Conservation (phyloP, 2,888 invertebrate species). For the Andrena bicolor region DNA sequence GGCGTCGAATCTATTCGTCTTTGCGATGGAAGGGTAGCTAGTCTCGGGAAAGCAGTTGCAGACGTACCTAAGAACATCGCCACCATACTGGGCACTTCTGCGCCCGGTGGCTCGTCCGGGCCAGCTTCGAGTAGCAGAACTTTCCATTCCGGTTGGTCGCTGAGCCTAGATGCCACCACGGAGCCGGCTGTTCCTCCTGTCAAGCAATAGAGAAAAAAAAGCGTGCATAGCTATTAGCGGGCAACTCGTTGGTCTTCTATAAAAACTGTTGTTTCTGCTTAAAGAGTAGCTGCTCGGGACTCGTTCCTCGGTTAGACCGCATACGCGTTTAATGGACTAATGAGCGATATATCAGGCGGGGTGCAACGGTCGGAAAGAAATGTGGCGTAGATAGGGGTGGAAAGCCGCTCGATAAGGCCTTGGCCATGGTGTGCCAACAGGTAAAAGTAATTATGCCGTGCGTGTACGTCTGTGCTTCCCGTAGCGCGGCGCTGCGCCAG, state of each 20-base stretch:
- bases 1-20: too few relatives aligned
- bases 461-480: background rate
- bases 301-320: background rate
- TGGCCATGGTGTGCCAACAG: constrained; percentile 58
- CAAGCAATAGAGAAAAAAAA: constrained; percentile 3
- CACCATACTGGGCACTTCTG: constrained; percentile 90
- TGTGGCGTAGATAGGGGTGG: constrained; percentile 8
- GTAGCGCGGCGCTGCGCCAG: background rate
- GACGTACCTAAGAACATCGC: constrained; percentile 87
- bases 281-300: constrained; percentile 17
- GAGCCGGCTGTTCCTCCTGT: constrained; percentile 88
- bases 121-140: constrained; percentile 91
- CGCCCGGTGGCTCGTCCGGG: constrained; percentile 89
- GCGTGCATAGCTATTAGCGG: background rate
- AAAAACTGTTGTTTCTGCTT: background rate
- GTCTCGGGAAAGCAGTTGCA: too few relatives aligned
- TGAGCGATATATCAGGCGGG: background rate
- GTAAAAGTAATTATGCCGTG: constrained; percentile 41
- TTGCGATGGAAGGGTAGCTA: too few relatives aligned
- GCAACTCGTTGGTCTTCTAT: background rate
- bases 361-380: constrained; percentile 1
- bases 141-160: constrained; percentile 89
- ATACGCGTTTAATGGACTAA: background rate
- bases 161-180: constrained; percentile 88
- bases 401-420: constrained; percentile 56